Percentiles rank a stretch among this genome's conserved stretches.
Evolutionary conservation across 1,140 invertebrate species (phyloP).

Genomic region (Chymomyza costata): DNA sequence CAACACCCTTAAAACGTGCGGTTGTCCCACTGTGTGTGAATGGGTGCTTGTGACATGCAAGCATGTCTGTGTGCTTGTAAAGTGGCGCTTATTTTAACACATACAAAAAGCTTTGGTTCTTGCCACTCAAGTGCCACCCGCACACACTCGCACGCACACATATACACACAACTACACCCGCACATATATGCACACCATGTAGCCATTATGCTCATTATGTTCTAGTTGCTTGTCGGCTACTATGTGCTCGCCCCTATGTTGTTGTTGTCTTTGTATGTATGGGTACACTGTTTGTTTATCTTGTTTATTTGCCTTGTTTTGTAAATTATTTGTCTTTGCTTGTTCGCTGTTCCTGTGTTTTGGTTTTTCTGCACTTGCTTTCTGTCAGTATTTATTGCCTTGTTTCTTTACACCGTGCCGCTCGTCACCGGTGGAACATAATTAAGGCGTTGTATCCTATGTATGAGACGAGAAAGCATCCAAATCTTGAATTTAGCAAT

Average conservation of each 20-base stretch:
- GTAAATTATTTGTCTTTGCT: slow-evolving; percentile 54
- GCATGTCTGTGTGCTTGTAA: slow-evolving; percentile 32
- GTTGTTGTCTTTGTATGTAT: slow-evolving; percentile 23
- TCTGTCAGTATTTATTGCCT: slow-evolving; percentile 44
- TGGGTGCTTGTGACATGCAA: slow-evolving; percentile 1
- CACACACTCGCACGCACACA: slow-evolving; percentile 1
- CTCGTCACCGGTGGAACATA: too few relatives aligned
- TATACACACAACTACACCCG: neutral
- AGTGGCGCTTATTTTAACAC: slow-evolving; percentile 58
- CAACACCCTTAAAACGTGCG: too few relatives aligned
- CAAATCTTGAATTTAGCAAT: too few relatives aligned
- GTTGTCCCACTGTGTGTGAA: slow-evolving; percentile 2
- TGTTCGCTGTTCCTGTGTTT: slow-evolving; percentile 29
- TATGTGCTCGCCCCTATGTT: slow-evolving; percentile 27
- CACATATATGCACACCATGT: slow-evolving; percentile 26
- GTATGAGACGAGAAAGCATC: too few relatives aligned
- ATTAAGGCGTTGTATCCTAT: too few relatives aligned
- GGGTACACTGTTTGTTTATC: slow-evolving; percentile 40
- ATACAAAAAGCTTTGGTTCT: too few relatives aligned
- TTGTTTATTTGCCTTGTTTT: slow-evolving; percentile 55
- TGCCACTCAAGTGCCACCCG: too few relatives aligned
- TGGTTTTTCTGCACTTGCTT: slow-evolving; percentile 34
- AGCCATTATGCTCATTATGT: slow-evolving; percentile 59
- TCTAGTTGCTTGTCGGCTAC: slow-evolving; percentile 45
- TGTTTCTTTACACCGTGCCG: too few relatives aligned